Base-by-base conservation (phyloP, 2,888 invertebrate species). In the Rotaria sp. region DNA sequence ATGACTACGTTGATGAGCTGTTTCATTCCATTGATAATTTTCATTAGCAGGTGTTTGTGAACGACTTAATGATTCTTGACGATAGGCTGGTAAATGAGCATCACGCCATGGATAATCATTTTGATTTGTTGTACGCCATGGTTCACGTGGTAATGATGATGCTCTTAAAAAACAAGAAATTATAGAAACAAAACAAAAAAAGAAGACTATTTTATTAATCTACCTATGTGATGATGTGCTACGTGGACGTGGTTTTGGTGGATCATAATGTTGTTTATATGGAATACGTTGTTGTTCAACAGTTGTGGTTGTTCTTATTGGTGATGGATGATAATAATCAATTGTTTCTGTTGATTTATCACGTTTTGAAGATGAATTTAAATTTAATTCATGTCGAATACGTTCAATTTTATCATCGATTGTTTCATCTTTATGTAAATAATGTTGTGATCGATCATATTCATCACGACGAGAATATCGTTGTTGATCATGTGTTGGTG, bases 71-170 rank as follows among this genome's bases (percentile, higher is more conserved):
- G 80, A 45, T n/a, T 26, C 45, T 80, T 45, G 45, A 15, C 80
- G 80, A 80, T 80, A 80, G 3, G 80, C 80, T 10, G 80, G 41
- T n/a, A 80, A 13, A 80, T 80, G 80, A n/a, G 80, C 80, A 45
- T 80, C 80, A n/a, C 80, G 80, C 80, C 80, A 80, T 45, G 80
- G 26, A 80, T 80, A 80, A 24, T 80, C 80, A n/a, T 80, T 80
- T 80, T 21, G 26, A 80, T 41, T 80, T 41, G 45, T 24, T 80
- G 80, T n/a, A 45, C 80, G 80, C 80, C 80, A 80, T 80, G 80
- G 80, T n/a, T 80, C 80, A 45, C 80, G 80, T 80, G 80, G n/a
- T 38, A 35, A 35, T 35, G 67, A 35, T 35, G 67, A 67, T 30
- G 35, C 35, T 26, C 59, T 59, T n/a, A n/a, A n/a, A n/a, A n/a